phyloP scores from a whole-genome alignment of 2,113 vertebrate genomes.

The Prolemur simus region DNA sequence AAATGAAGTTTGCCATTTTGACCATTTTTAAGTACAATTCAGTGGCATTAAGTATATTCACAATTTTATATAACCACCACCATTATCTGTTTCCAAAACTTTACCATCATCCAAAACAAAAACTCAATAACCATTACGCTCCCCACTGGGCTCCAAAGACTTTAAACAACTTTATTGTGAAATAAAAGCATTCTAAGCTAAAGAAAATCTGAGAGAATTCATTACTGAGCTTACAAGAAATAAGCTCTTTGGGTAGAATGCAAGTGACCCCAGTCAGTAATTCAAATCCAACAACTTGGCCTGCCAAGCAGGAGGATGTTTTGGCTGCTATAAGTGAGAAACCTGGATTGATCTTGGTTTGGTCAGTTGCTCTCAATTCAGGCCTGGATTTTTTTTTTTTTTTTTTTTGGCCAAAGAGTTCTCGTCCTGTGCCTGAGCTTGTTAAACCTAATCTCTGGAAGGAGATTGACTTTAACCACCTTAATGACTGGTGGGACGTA shows the following conservation, averaged over 20 bases:
- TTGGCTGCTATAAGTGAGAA: neutral
- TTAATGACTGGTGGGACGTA: slow-evolving; percentile 28
- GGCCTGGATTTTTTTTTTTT: neutral
- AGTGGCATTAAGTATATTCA: neutral
- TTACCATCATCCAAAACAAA: slow-evolving; percentile 1
- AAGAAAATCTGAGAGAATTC: neutral
- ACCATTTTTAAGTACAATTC: slow-evolving; percentile 36
- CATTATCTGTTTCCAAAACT: slow-evolving; percentile 11
- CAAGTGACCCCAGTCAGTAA: neutral
- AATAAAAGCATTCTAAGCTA: neutral
- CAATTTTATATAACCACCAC: neutral
- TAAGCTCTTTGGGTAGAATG: neutral
- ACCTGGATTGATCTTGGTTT: neutral
- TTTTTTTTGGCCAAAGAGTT: neutral
- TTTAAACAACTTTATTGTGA: neutral
- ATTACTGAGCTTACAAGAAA: neutral
- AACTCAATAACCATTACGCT: neutral
- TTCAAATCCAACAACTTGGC: neutral
- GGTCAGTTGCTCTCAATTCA: neutral
- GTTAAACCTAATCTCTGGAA: slow-evolving; percentile 42
- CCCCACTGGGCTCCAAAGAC: neutral
- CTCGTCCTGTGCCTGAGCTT: neutral
- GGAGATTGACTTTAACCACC: neutral
- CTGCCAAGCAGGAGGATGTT: neutral
- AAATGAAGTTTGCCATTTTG: neutral